phyloP scores from a whole-genome alignment of 1,140 invertebrate species.

The Teleogryllus occipitalis region DNA sequence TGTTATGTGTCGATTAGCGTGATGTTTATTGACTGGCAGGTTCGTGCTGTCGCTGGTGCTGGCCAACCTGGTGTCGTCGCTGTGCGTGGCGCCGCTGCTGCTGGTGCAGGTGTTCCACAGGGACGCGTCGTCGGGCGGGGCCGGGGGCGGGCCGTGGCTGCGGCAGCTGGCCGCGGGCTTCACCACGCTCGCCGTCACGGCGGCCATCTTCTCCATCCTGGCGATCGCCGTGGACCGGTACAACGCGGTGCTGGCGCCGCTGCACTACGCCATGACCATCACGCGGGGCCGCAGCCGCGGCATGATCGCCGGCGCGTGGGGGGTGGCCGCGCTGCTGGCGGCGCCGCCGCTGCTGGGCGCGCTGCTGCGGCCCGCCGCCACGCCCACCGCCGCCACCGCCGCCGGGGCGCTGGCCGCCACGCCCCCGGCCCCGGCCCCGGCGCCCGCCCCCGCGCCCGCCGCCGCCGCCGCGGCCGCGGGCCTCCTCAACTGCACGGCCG shows the following conservation, averaged over 20 bases:
- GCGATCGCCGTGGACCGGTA: conserved; percentile 45
- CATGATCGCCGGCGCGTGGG: conserved; percentile 34
- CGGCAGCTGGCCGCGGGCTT: conserved; percentile 37
- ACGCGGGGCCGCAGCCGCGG: conserved; percentile 38
- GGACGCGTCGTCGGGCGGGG: conserved; percentile 33
- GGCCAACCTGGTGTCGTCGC: conserved; percentile 43
- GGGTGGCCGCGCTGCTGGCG: conserved; percentile 34
- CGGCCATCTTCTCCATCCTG: conserved; percentile 44
- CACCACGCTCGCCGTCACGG: conserved; percentile 38
- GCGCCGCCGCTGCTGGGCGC: conserved; percentile 30
- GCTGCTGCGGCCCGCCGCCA: conserved; percentile 14
- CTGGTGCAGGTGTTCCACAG: conserved; percentile 34
- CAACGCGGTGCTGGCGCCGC: conserved; percentile 46
- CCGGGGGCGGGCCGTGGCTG: conserved; percentile 30
- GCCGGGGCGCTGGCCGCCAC: too few species aligned
- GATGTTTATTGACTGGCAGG: conserved; percentile 27
- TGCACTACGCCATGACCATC: conserved; percentile 45
- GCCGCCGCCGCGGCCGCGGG: neutral
- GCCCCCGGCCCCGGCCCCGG: conserved; percentile 15
- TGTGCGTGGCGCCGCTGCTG: conserved; percentile 42
- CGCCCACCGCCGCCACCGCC: conserved; percentile 14
- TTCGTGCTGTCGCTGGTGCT: conserved; percentile 48
- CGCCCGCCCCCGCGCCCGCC: conserved; percentile 22
- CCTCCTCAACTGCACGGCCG: conserved; percentile 19
- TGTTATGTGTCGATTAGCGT: too few species aligned